Conservation (phyloP, 2,113 vertebrate species). For the Thalassarche chlororhynchos region DNA sequence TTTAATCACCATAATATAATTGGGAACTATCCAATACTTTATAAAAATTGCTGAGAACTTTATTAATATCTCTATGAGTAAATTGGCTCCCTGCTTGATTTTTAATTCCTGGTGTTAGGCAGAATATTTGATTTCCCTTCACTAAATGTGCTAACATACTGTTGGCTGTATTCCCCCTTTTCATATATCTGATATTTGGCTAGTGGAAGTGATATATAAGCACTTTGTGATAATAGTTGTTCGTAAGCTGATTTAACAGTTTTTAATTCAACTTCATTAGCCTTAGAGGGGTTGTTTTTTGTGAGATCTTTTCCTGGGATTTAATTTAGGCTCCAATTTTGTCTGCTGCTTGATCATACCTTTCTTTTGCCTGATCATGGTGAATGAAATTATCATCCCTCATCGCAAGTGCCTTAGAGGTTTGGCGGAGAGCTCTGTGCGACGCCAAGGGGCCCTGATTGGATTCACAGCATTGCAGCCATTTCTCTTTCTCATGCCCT, state of each 20-base stretch:
- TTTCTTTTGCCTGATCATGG: background rate
- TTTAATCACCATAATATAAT: background rate
- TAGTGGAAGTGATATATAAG: slow-evolving; percentile 51
- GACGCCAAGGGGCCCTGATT: slow-evolving; percentile 30
- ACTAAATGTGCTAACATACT: slow-evolving; percentile 30
- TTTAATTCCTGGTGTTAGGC: slow-evolving; percentile 65
- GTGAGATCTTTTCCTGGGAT: slow-evolving; percentile 15
- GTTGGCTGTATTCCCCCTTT: slow-evolving; percentile 49
- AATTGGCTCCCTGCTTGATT: slow-evolving; percentile 57
- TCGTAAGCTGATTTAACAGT: slow-evolving; percentile 61
- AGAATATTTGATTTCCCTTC: slow-evolving; percentile 50
- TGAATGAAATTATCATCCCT: slow-evolving; percentile 19
- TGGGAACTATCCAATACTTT: background rate
- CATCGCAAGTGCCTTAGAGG: background rate
- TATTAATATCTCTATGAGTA: slow-evolving; percentile 54
- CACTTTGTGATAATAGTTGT: slow-evolving; percentile 42
- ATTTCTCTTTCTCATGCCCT: slow-evolving; percentile 51
- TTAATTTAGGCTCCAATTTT: slow-evolving; percentile 56
- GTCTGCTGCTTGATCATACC: slow-evolving; percentile 12
- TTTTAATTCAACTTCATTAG: slow-evolving; percentile 73
- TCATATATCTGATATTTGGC: slow-evolving; percentile 41
- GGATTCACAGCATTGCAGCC: slow-evolving; percentile 41
- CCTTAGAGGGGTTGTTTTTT: slow-evolving; percentile 46
- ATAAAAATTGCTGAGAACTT: slow-evolving; percentile 37
- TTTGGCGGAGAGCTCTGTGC: background rate